Evolutionary conservation across 1,140 invertebrate genomes (phyloP).

Genomic region (Aricia agestis): DNA sequence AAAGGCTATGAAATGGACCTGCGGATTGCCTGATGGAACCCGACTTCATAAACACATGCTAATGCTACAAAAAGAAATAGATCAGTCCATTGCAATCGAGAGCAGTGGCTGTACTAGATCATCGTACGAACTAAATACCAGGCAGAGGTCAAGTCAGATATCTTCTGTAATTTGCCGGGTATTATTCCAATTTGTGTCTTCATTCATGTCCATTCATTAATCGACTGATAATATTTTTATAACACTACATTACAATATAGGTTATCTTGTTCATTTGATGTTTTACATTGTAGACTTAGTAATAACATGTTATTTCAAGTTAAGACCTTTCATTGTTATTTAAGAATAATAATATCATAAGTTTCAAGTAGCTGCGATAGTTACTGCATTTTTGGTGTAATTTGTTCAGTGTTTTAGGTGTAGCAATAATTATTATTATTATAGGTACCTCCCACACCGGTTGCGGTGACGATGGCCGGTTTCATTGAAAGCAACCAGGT

Average conservation of each 20-base stretch:
- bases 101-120: neutral
- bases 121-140: neutral
- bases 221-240: conserved; percentile 6
- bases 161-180: conserved; percentile 34
- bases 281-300: neutral
- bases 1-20: too few relatives aligned
- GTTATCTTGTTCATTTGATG: neutral
- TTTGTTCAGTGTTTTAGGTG: too few relatives aligned
- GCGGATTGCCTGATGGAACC: too few relatives aligned
- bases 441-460: too few relatives aligned
- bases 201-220: conserved; percentile 8
- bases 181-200: conserved; percentile 7
- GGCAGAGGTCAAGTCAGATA: conserved; percentile 30
- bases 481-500: too few relatives aligned
- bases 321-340: too few relatives aligned
- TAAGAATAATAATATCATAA: too few relatives aligned
- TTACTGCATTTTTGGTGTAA: too few relatives aligned
- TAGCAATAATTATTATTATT: too few relatives aligned
- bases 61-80: neutral
- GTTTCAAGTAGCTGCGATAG: too few relatives aligned
- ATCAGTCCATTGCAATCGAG: neutral
- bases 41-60: too few relatives aligned
- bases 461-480: too few relatives aligned
- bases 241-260: neutral
- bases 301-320: neutral